phyloP scores from a whole-genome alignment of 92 coral and sea anemone species.

The Heteractis magnifica region DNA sequence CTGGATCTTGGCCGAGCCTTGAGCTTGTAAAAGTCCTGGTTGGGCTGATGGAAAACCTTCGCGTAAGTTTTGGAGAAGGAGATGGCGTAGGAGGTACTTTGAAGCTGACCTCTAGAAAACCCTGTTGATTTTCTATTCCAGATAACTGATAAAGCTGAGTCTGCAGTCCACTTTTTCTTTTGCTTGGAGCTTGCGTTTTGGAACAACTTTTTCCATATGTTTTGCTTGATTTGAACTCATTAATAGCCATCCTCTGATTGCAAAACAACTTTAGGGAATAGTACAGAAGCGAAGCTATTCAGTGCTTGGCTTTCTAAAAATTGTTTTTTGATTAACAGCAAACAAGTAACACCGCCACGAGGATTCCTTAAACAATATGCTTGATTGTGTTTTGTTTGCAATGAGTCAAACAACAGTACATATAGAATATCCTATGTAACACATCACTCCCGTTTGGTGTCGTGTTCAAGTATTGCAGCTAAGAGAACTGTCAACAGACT shows the following conservation, averaged over 20 bases:
- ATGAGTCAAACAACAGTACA: background rate
- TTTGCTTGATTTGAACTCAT: background rate
- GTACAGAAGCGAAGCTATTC: background rate
- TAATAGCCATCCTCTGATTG: background rate
- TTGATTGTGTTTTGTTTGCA: background rate
- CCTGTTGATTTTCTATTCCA: background rate
- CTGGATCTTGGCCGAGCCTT: background rate
- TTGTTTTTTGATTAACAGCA: background rate
- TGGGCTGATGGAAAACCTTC: constrained; percentile 1
- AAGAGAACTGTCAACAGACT: background rate
- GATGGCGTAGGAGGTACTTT: background rate
- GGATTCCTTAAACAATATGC: background rate
- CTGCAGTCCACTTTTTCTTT: background rate
- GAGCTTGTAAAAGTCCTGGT: background rate
- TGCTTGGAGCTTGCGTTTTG: background rate
- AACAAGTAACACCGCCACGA: background rate
- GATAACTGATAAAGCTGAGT: background rate
- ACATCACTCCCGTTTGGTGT: background rate
- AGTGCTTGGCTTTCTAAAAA: background rate
- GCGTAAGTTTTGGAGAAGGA: background rate
- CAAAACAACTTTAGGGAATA: background rate
- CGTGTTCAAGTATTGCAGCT: too few species aligned
- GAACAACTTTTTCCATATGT: background rate
- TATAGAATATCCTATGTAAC: background rate
- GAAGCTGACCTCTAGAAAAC: background rate